Evolutionary conservation across 1,140 invertebrate species (phyloP), one percentile per base, ranked within the genome.

Genomic region (Gonioctena quinquepunctata): DNA sequence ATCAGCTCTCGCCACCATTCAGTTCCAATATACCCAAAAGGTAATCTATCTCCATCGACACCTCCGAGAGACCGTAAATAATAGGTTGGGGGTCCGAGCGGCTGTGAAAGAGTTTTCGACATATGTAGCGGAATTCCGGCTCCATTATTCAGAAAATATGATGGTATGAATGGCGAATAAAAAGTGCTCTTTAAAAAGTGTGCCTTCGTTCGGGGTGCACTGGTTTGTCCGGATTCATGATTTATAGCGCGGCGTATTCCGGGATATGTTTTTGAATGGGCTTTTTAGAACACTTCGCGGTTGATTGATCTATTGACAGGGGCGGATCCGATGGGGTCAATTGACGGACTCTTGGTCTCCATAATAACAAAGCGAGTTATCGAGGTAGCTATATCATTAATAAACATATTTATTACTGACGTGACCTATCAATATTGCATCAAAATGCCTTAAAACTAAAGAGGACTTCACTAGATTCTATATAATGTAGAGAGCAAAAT

Each of bases 11-110:
- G 19, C 54, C 54, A 57, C 22, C 19, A 23, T 25, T 2, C 13
- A 3, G 18, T 7, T 21, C 54, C 33, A 42, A 42, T 42, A 42
- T 42, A 42, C 33, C 63, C n/a, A 26, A 33, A 25, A 66, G 50
- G 49, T 54, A 66, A 66, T 66, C 63, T 22, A 54, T 66, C 63
- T 66, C 63, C 49, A 66, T 66, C 33, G 63, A 54, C 63, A 66
- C 63, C 60, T 62, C 26, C 60, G 60, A 62, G 27, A 22, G 56
- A 62, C 23, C 33, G 60, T 62, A 48, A 62, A 62, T 62, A 48
- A 62, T 27, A 18, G 18, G n/a, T 22, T 18, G 60, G 23, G 23
- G 33, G 63, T 28, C 26, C n/a, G n/a, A n/a, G n/a, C n/a, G 63
- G 21, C 11, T 23, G 16, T 8, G 26, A 66, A 54, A 66, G 48